phyloP scores from a whole-genome alignment of 2,888 invertebrate species.

The Xylophagus ater region DNA sequence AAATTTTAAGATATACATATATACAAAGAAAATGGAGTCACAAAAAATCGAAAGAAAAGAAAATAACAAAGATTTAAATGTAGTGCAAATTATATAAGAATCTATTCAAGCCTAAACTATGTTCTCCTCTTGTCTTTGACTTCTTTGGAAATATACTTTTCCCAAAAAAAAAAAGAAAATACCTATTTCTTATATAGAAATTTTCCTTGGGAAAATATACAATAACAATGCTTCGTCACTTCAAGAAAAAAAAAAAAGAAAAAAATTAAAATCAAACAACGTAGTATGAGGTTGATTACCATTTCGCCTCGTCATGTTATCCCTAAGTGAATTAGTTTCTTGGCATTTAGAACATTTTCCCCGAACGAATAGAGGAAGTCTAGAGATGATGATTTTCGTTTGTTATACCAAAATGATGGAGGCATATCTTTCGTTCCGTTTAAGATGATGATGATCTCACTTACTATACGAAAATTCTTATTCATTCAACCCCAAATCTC shows the following conservation, averaged over 20 bases:
- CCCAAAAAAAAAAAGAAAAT: not conserved
- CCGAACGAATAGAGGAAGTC: constrained; percentile 8
- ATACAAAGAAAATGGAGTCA: no score
- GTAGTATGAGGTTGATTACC: constrained; percentile 9
- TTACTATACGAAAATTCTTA: no score
- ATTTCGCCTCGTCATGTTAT: constrained; percentile 12
- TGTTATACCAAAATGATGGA: constrained; percentile 2
- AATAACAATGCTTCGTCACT: constrained; percentile 5
- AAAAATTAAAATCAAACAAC: no score
- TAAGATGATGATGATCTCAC: no score
- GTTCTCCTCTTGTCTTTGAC: no score
- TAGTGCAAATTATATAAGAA: no score
- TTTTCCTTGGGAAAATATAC: constrained; percentile 2
- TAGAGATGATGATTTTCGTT: constrained; percentile 5
- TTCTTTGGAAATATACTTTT: constrained; percentile 2
- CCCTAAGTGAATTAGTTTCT: constrained; percentile 11
- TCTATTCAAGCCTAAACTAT: no score
- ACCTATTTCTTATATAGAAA: constrained; percentile 4
- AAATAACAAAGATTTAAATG: no score
- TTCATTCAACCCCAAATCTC: no score
- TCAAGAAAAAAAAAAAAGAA: constrained; percentile 1
- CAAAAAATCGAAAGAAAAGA: no score
- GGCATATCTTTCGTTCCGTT: no score
- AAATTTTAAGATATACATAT: no score
- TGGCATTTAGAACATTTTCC: constrained; percentile 6